Conservation (phyloP, 2,888 invertebrate species). For the Aporophyla lueneburgensis region DNA sequence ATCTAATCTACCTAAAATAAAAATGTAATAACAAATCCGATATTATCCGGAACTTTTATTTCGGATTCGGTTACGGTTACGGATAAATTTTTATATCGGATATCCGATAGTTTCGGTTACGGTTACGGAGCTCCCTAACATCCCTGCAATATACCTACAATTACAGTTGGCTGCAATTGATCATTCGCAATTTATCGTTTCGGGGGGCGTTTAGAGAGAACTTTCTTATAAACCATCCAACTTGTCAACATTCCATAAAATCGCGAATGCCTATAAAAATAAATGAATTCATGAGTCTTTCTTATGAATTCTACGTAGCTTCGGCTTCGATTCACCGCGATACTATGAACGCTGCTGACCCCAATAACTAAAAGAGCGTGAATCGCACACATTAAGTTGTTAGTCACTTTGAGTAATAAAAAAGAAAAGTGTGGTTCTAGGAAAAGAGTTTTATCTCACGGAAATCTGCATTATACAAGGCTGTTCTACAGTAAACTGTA, state of each 20-base stretch:
- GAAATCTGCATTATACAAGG: neutral
- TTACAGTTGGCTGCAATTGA: too few relatives aligned
- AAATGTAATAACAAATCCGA: too few relatives aligned
- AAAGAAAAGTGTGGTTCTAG: constrained; percentile 30
- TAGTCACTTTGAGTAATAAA: constrained; percentile 34
- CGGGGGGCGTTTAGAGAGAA: too few relatives aligned
- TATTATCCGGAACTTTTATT: too few relatives aligned
- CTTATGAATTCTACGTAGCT: constrained; percentile 2
- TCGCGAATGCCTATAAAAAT: constrained; percentile 4
- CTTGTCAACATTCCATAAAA: constrained; percentile 15
- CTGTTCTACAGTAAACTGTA: neutral
- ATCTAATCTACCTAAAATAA: too few relatives aligned
- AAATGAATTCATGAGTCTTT: constrained; percentile 16
- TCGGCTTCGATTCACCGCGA: constrained; percentile 13
- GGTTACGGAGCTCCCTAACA: too few relatives aligned
- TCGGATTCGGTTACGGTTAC: too few relatives aligned
- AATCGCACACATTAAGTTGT: constrained; percentile 29
- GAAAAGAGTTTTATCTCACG: constrained; percentile 1
- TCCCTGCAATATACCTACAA: too few relatives aligned
- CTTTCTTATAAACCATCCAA: constrained; percentile 4
- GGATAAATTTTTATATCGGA: too few relatives aligned
- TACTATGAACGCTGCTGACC: constrained; percentile 36
- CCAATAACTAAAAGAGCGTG: constrained; percentile 54
- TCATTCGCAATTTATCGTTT: too few relatives aligned
- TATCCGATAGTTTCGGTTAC: too few relatives aligned